Evolutionary conservation across 2,888 invertebrate genomes (phyloP).

Genomic region (Drosophila emarginata): DNA sequence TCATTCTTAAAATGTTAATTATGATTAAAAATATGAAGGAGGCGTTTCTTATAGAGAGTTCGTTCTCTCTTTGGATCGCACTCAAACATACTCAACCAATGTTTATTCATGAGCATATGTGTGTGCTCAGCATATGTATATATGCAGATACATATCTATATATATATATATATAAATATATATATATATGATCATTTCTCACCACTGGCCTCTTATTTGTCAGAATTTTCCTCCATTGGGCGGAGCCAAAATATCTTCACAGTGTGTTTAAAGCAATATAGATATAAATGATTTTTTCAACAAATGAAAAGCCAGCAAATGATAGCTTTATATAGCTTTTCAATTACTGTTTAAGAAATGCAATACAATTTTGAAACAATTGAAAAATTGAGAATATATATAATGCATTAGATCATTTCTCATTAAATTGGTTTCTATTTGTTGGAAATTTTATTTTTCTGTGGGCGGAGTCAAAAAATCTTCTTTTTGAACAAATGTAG

Average conservation of each 20-base stretch:
- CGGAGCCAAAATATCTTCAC: constrained; percentile 51
- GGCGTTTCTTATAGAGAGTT: too few species aligned
- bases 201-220: constrained; percentile 48
- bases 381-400: too few species aligned
- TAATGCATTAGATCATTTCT: too few species aligned
- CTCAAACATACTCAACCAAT: constrained; percentile 9
- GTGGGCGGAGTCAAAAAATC: too few species aligned
- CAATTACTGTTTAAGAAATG: neutral
- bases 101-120: constrained; percentile 38
- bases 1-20: too few species aligned
- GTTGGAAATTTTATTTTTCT: too few species aligned
- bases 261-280: constrained; percentile 44
- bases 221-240: constrained; percentile 32
- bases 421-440: too few species aligned
- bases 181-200: neutral
- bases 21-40: too few species aligned
- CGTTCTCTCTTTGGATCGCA: constrained; percentile 12
- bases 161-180: neutral
- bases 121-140: neutral
- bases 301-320: constrained; percentile 65
- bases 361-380: neutral
- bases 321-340: constrained; percentile 12
- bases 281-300: constrained; percentile 45
- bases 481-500: too few species aligned
- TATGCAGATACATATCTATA: neutral